phyloP scores from a whole-genome alignment of 2,797 vertebrate species.

The Anabacerthia variegaticeps region DNA sequence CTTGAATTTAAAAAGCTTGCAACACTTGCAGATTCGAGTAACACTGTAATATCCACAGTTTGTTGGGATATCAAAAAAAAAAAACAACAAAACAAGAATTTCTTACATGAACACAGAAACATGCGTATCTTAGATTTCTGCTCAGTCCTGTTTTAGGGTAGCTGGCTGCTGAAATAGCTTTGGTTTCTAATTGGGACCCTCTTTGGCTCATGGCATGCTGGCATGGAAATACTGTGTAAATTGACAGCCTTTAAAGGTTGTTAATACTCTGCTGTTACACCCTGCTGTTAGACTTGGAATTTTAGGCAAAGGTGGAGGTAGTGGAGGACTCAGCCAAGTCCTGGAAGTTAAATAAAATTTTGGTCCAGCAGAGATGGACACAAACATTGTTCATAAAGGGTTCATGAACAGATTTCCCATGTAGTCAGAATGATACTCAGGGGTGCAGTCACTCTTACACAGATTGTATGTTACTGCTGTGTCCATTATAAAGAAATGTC shows the following conservation, averaged over 20 bases:
- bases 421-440: neutral
- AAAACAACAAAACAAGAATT: neutral
- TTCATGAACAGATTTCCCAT: neutral
- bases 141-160: neutral
- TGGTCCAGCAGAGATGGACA: neutral
- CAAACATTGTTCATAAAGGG: neutral
- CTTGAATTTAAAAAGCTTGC: neutral
- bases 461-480: neutral
- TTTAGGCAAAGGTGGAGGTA: neutral
- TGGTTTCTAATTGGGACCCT: neutral
- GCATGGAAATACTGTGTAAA: neutral
- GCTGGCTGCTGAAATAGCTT: neutral
- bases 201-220: neutral
- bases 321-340: neutral
- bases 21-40: neutral
- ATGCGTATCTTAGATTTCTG: neutral
- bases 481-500: neutral
- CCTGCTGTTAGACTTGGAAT: neutral
- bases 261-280: neutral
- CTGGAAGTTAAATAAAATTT: neutral
- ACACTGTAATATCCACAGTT: neutral
- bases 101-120: neutral
- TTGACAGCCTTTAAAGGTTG: neutral
- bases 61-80: neutral
- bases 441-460: neutral